These are phyloP conservation scores for Lithophane socia DNA, from an alignment of 2,888 invertebrate species.

Conservation along the genomic window DNA sequence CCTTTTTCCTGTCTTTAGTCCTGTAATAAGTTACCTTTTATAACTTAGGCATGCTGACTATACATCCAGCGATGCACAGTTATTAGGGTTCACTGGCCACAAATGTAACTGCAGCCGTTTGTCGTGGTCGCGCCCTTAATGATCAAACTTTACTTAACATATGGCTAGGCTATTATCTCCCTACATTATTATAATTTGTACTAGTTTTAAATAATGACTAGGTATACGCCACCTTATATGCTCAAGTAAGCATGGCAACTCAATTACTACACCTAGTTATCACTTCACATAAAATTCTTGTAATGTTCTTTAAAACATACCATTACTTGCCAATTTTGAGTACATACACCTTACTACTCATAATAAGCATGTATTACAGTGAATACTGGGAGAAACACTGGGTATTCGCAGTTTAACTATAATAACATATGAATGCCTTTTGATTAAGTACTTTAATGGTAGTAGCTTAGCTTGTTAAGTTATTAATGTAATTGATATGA, in stretches of 20 bases:
- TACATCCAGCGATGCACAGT: background rate
- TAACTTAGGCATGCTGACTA: background rate
- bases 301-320: background rate
- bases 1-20: background rate
- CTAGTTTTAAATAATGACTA: conserved; percentile 20
- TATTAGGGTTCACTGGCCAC: background rate
- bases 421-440: background rate
- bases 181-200: conserved; percentile 7
- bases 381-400: background rate
- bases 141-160: background rate
- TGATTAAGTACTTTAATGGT: background rate
- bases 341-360: background rate
- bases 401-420: background rate
- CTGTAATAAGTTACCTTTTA: background rate
- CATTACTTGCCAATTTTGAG: conserved; percentile 1
- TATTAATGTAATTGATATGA: conserved; percentile 7
- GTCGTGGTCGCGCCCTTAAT: background rate
- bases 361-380: conserved; percentile 27
- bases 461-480: background rate
- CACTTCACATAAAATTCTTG: conserved; percentile 12
- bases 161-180: background rate
- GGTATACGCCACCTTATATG: conserved; percentile 9
- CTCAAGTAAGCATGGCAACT: conserved; percentile 31
- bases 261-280: conserved; percentile 19
- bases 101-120: background rate